phyloP scores from a whole-genome alignment of 2,113 vertebrate species.

The Herpetotheres cachinnans region DNA sequence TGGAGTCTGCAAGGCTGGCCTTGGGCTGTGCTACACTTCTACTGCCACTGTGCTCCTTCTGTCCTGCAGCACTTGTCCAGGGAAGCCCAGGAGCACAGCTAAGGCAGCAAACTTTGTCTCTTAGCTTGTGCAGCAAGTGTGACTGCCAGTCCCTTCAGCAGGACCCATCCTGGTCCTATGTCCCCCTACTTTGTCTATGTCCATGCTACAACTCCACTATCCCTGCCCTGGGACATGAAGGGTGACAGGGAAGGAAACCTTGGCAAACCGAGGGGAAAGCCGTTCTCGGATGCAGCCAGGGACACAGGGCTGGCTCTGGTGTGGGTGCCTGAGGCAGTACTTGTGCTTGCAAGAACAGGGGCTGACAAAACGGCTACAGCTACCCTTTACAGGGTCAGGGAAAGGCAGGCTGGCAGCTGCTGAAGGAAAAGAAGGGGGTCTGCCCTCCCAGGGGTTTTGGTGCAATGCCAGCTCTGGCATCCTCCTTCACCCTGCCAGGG shows the following conservation, averaged over 20 bases:
- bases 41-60: neutral
- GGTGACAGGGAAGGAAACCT: neutral
- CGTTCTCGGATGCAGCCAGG: neutral
- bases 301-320: neutral
- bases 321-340: neutral
- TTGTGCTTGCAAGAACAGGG: neutral
- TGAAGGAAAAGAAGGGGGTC: neutral
- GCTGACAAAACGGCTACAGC: neutral
- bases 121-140: neutral
- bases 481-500: neutral
- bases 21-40: neutral
- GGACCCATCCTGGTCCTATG: neutral
- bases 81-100: neutral
- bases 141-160: neutral
- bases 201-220: neutral
- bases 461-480: neutral
- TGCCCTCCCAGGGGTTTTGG: neutral
- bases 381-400: neutral
- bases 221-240: neutral
- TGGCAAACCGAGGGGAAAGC: neutral
- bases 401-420: neutral
- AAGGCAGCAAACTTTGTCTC: neutral
- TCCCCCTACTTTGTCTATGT: neutral
- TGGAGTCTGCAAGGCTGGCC: neutral
- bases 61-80: neutral